Conservation (phyloP, 2,888 invertebrate species). For the Lasioglossum pauxillum region DNA sequence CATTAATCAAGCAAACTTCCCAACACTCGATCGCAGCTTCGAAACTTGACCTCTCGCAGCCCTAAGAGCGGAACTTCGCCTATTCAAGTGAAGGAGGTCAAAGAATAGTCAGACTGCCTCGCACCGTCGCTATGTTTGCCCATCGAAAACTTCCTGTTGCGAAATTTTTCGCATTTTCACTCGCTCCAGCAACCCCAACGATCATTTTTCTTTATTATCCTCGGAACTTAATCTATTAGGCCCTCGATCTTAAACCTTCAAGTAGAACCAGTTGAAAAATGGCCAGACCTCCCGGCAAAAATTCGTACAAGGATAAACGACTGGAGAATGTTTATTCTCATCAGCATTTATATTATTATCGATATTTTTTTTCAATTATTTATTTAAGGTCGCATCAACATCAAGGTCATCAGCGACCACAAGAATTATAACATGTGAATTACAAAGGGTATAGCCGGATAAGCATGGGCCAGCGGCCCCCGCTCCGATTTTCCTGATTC, state of each 20-base stretch:
- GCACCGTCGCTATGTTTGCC: neutral
- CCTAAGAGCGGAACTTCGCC: neutral
- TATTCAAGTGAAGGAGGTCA: conserved; percentile 5
- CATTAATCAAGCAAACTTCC: neutral
- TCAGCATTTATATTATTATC: neutral
- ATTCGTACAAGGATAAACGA: too few species aligned
- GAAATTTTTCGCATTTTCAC: neutral
- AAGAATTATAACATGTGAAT: too few species aligned
- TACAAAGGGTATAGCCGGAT: too few species aligned
- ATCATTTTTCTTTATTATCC: neutral
- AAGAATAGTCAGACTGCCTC: neutral
- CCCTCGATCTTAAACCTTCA: neutral
- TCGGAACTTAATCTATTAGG: neutral
- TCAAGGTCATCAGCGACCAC: too few species aligned
- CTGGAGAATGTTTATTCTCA: too few species aligned
- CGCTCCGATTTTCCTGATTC: too few species aligned
- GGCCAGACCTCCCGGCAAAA: neutral
- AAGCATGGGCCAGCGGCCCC: too few species aligned
- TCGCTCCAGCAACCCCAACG: neutral
- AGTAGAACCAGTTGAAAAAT: neutral
- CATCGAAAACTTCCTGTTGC: conserved; percentile 1
- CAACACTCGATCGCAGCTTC: neutral
- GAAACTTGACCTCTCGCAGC: neutral
- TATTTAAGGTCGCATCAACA: too few species aligned
- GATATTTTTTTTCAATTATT: too few species aligned